Base-by-base conservation (phyloP, 2,888 invertebrate species). In the Drosophila barbarae region DNA sequence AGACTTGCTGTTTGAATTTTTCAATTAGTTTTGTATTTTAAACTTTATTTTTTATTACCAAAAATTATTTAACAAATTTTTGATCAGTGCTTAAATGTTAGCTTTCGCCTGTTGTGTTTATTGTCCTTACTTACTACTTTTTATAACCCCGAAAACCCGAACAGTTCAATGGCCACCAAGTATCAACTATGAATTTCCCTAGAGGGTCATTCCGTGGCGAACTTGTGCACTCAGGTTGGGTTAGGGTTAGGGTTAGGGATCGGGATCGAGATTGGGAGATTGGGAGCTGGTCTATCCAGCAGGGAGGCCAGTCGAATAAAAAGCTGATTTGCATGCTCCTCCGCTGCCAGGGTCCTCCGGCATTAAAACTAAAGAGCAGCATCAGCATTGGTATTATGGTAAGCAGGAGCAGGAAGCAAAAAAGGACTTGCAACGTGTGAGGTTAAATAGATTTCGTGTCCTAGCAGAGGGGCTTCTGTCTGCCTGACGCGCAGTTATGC, bases 91-190 rank as follows among this genome's bases (percentile, higher is more conserved):
- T 38, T 46, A 38, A 73, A 64, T 65, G 77, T 71, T 71, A 57
- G 61, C 58, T 68, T 54, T 71, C 50, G 39, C 56, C 34, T 51
- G 44, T 66, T 64, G 69, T 68, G 77, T 76, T 81, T 84, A 79
- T 80, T 69, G 72, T 18, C 61, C 15, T 36, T 44, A 42, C 50
- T 21, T 36, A 18, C 28, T 28, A 21, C 64, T 63, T 72, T 74
- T 76, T 60, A 58, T 30, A 46, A 30, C 61, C 60, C 74, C 61
- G 30, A 46, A 23, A 23, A 46, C 46, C 46, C 67, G 42, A 53
- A 55, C 66, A 76, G 85, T 83, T 77, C 85, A 83, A 79, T 74
- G 81, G 71, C 81, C 77, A 82, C 69, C 69, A 73, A 73, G 53
- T 68, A 68, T 52, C 67, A 52, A 67, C 68, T 67, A 73, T 59